Evolutionary conservation across 1,140 invertebrate genomes (phyloP).

Genomic region (Frieseomelitta varia): DNA sequence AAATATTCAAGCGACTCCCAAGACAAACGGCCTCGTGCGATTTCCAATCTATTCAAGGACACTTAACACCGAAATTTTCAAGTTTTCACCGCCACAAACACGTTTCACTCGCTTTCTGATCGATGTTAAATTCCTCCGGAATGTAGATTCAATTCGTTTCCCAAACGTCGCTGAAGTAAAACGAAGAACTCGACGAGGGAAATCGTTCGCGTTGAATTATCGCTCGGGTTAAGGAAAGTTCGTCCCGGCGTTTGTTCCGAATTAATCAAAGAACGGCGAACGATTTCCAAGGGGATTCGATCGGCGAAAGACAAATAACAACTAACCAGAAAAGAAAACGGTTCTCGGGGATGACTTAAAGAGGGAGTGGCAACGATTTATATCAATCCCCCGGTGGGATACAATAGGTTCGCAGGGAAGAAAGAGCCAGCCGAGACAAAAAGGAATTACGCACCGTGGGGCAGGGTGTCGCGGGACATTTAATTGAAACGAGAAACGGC

Average conservation of each 20-base stretch:
- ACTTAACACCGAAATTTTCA: too few relatives aligned
- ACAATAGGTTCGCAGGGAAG: background rate
- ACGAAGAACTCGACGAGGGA: too few relatives aligned
- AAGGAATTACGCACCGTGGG: conserved; percentile 39
- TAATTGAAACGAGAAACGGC: conserved; percentile 72
- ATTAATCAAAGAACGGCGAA: background rate
- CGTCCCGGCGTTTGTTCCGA: background rate
- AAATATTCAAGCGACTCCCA: too few relatives aligned
- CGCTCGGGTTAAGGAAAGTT: background rate
- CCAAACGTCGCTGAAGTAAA: too few relatives aligned
- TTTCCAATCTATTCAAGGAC: too few relatives aligned
- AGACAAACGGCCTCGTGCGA: too few relatives aligned
- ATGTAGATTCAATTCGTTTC: too few relatives aligned
- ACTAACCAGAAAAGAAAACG: background rate
- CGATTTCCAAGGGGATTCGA: background rate
- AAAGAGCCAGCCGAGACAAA: conserved; percentile 3
- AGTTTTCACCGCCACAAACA: too few relatives aligned
- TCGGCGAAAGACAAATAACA: background rate
- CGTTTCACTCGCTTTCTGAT: too few relatives aligned
- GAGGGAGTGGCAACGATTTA: background rate
- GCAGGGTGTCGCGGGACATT: conserved; percentile 41
- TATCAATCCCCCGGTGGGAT: background rate
- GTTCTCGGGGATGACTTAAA: background rate
- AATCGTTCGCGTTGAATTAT: background rate
- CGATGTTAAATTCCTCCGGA: too few relatives aligned